A percentile compares a stretch with the other conserved stretches of the same genome.
Conservation (phyloP, 2,113 vertebrate species). For the Chiloscyllium plagiosum region DNA sequence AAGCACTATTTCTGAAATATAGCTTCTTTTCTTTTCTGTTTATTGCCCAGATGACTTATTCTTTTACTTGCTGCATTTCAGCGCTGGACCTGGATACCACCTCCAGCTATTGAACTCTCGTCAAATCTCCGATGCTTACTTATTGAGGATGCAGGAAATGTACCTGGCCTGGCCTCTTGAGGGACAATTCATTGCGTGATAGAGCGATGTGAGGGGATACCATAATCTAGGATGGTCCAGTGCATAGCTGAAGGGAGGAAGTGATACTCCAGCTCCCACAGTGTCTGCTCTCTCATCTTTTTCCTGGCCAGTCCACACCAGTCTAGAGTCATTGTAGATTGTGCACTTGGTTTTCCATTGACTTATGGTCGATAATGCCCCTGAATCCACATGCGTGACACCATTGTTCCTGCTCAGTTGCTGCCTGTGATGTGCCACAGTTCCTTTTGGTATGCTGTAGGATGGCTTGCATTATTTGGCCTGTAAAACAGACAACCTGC, state of each 20-base stretch:
- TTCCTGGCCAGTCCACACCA: not conserved
- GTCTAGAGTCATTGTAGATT: not conserved
- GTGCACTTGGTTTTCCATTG: not conserved
- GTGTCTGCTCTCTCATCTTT: not conserved
- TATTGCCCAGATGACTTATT: conserved; percentile 44
- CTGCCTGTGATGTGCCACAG: not conserved
- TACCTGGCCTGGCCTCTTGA: not conserved
- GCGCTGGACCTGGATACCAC: not conserved
- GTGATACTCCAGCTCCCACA: not conserved
- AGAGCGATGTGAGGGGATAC: too few relatives aligned
- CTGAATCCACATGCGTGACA: not conserved
- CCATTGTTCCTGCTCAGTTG: not conserved
- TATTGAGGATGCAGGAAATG: not conserved
- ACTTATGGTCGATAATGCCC: not conserved
- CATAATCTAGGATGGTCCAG: not conserved
- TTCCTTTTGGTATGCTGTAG: not conserved
- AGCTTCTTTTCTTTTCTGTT: conserved; percentile 53
- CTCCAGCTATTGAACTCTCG: not conserved
- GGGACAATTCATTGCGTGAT: too few relatives aligned
- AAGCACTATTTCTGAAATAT: conserved; percentile 64
- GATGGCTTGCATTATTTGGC: not conserved
- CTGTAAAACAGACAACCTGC: not conserved
- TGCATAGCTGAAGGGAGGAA: not conserved
- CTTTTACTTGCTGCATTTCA: conserved; percentile 45
- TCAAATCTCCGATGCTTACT: conserved; percentile 15